Conservation (phyloP, 1,140 invertebrate species). For the Ceratitis capitata region DNA sequence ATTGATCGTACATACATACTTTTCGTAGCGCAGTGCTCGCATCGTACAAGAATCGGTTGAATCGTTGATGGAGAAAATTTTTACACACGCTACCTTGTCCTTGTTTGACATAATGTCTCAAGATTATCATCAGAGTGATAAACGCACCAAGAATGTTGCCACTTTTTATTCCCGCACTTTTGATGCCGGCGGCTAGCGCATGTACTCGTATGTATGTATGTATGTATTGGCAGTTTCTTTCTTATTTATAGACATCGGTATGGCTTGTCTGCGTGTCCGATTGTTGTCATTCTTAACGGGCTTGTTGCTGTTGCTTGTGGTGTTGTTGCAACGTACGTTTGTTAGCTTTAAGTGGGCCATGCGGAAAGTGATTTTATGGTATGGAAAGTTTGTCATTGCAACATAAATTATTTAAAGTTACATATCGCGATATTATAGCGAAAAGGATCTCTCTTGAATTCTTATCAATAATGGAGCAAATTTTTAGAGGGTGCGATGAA, state of each 20-base stretch:
- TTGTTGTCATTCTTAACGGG: slow-evolving; percentile 1
- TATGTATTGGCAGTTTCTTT: background rate
- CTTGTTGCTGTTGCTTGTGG: background rate
- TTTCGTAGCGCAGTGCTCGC: background rate
- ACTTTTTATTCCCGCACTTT: slow-evolving; percentile 26
- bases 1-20: background rate
- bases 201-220: background rate
- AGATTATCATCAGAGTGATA: slow-evolving; percentile 36
- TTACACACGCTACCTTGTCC: slow-evolving; percentile 37
- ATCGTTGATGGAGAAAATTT: slow-evolving; percentile 33
- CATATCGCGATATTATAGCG: background rate
- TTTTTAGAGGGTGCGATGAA: too few species aligned
- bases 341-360: slow-evolving; percentile 17
- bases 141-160: slow-evolving; percentile 32
- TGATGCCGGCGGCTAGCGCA: background rate
- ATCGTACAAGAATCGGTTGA: background rate
- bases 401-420: slow-evolving; percentile 32
- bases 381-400: slow-evolving; percentile 33
- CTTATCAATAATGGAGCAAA: too few species aligned
- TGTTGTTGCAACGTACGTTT: background rate
- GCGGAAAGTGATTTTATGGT: slow-evolving; percentile 33
- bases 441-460: background rate
- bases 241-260: slow-evolving; percentile 5
- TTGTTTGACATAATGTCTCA: slow-evolving; percentile 37
- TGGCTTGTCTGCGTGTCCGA: background rate